These are phyloP conservation scores for Phrynocephalus forsythii DNA, from an alignment of 2,797 vertebrate species.

Conservation along the genomic window DNA sequence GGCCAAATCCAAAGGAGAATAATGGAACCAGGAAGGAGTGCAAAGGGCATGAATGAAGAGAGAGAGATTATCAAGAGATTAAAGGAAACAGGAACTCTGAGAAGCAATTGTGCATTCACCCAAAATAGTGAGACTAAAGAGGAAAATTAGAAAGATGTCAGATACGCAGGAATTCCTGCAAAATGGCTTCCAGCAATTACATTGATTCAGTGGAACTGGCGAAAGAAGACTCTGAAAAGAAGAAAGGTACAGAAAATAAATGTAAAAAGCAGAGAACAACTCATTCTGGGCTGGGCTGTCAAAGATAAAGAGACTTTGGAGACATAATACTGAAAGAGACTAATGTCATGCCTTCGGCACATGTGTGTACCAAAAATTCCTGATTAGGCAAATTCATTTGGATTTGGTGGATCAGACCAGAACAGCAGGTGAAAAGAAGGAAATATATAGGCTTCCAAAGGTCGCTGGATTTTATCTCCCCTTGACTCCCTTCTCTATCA, in stretches of 20 bases:
- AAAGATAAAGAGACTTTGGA: neutral
- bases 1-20: neutral
- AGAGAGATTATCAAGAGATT: neutral
- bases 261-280: neutral
- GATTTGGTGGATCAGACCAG: neutral
- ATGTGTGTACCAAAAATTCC: neutral
- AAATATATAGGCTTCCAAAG: neutral
- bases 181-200: neutral
- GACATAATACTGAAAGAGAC: neutral
- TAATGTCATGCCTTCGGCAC: neutral
- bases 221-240: neutral
- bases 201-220: neutral
- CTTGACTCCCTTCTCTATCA: neutral
- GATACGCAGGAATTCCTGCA: neutral
- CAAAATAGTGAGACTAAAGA: neutral
- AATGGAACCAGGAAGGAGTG: neutral
- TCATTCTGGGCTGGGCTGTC: neutral
- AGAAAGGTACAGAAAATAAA: neutral
- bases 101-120: neutral
- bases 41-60: neutral
- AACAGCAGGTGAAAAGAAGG: neutral
- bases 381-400: too few species aligned
- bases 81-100: neutral
- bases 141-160: neutral
- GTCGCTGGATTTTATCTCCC: neutral